Base-by-base conservation (phyloP, 2,888 invertebrate genomes). In the Zaprionus obscuricornis region DNA sequence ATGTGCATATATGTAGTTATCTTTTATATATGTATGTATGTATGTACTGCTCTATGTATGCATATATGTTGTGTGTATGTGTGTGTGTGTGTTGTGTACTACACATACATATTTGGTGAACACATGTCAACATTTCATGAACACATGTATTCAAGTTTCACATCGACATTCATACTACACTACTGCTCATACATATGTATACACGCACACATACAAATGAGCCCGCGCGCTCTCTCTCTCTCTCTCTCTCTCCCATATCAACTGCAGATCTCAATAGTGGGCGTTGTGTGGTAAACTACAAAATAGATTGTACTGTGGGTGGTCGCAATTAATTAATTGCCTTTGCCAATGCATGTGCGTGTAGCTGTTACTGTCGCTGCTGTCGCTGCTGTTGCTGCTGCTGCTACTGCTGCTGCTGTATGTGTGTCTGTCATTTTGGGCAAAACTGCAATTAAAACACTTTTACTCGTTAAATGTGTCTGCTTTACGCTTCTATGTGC, bases 41-140 rank as follows among this genome's bases (percentile, higher is more conserved):
- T 13, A 33, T n/a, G n/a, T n/a, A n/a, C n/a, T n/a, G n/a, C n/a
- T n/a, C n/a, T 68, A 49, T 45, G 34, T 50, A 37, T 40, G 14
- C 11, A 33, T 49, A 37, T 56, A 37, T 73, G 26, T 60, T 36
- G 33, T 16, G 27, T 49, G 10, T 59, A 42, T 47, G 31, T 51
- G 47, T 34, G 24, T 24, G 26, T 46, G 34, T 46, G 22, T 52
- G 36, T 47, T 42, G 40, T 27, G 11, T 52, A 52, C 43, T 60
- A 43, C 60, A 50, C 45, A 66, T 66, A 62, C 72, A 83, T 85
- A 75, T 85, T 82, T 85, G 83, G 84, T n/a, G 73, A 81, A 82
- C 81, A 82, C 85, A 79, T 82, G 81, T 82, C 85, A 83, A 82
- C 81, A 82, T 82, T 85, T 66, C 79, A 82, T 82, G 83, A 78